phyloP scores from a whole-genome alignment of 2,797 vertebrate species.

The Rhinatrema bivittatum region DNA sequence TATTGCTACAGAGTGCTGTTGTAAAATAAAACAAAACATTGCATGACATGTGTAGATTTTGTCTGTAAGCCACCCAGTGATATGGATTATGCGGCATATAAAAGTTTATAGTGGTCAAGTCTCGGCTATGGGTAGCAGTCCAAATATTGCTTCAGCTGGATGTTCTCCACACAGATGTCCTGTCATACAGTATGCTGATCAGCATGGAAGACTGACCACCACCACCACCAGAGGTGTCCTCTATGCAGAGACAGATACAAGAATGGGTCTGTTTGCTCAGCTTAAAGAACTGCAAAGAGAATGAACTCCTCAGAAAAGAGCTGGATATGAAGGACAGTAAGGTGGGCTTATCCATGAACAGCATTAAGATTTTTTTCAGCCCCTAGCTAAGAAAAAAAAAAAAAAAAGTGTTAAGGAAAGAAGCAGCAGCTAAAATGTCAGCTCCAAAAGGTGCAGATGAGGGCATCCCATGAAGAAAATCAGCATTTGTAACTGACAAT shows the following conservation, averaged over 20 bases:
- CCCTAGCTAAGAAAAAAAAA: conserved; percentile 98
- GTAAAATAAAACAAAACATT: too few relatives aligned
- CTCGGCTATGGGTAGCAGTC: conserved; percentile 97
- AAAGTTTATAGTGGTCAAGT: conserved; percentile 89
- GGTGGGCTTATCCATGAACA: conserved; percentile 95
- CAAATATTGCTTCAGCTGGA: conserved; percentile 91
- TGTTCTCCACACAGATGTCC: conserved; percentile 87
- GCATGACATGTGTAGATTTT: too few relatives aligned
- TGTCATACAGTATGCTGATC: conserved; percentile 88
- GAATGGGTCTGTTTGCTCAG: conserved; percentile 92
- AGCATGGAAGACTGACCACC: conserved; percentile 80
- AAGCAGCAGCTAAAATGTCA: conserved; percentile 92
- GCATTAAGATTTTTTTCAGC: conserved; percentile 99
- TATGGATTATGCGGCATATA: too few relatives aligned
- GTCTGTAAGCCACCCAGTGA: too few relatives aligned
- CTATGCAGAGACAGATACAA: conserved; percentile 87
- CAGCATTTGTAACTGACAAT: too few relatives aligned
- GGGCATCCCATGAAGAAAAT: conserved; percentile 96
- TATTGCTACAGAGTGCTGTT: too few relatives aligned
- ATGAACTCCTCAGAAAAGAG: conserved; percentile 90
- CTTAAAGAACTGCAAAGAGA: conserved; percentile 94
- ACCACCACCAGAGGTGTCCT: conserved; percentile 82
- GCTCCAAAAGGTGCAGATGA: conserved; percentile 97
- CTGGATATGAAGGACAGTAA: conserved; percentile 97
- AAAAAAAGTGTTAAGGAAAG: conserved; percentile 92